A percentile compares a stretch with the other conserved stretches of the same genome.
Evolutionary conservation across 2,113 vertebrate species (phyloP).

Genomic region (Hyperoodon ampullatus): DNA sequence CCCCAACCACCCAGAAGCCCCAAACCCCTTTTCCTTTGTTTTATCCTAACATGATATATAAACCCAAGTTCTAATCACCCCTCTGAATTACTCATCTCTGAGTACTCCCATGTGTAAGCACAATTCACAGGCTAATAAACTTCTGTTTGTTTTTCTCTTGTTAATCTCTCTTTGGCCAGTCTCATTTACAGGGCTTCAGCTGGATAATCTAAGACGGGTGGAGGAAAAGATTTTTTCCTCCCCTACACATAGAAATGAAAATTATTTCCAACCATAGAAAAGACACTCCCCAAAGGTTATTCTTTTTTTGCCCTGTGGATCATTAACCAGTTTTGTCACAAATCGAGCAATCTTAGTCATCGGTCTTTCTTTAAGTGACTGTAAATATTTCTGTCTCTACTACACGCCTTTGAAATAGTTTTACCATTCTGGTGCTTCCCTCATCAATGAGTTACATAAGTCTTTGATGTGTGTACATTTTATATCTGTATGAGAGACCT

Average conservation of each 20-base stretch:
- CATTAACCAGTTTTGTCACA: not conserved
- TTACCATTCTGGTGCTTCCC: not conserved
- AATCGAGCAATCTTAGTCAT: not conserved
- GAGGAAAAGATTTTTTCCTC: not conserved
- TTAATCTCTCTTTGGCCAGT: not conserved
- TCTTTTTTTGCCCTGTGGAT: not conserved
- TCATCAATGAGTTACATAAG: not conserved
- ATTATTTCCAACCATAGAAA: constrained; percentile 1
- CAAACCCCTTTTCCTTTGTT: not conserved
- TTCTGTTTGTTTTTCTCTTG: not conserved
- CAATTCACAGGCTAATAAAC: not conserved
- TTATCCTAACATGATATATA: not conserved
- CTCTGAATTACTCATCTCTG: not conserved
- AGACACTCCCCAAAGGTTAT: not conserved
- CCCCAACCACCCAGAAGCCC: not conserved
- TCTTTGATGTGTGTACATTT: not conserved
- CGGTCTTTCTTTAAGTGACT: not conserved
- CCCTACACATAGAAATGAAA: not conserved
- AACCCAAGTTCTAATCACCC: not conserved
- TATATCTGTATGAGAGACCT: not conserved
- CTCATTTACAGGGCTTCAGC: not conserved
- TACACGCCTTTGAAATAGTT: not conserved
- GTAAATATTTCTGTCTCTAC: not conserved
- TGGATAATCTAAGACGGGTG: not conserved
- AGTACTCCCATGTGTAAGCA: not conserved